A percentile compares a stretch with the other conserved stretches of the same genome.
phyloP scores from a whole-genome alignment of 2,113 vertebrate genomes.

The Tinamus guttatus region DNA sequence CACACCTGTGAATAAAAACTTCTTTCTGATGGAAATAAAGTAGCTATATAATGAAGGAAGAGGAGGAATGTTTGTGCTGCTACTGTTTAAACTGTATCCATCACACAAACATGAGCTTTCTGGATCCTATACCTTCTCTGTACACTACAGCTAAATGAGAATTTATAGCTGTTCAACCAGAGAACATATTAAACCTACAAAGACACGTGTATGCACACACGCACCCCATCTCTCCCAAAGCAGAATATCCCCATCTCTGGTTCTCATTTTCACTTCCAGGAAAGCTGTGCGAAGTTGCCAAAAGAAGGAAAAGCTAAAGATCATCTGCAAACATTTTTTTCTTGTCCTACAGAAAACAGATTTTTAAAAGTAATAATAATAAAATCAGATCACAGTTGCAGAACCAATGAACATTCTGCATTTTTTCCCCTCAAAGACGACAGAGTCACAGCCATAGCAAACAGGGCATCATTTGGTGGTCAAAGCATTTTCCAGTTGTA shows the following conservation, averaged over 20 bases:
- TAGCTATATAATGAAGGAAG: background rate
- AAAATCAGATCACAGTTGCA: background rate
- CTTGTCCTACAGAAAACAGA: background rate
- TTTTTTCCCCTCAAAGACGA: background rate
- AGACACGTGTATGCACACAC: background rate
- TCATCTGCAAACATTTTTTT: background rate
- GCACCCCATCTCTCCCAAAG: background rate
- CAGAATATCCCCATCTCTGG: background rate
- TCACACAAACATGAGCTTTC: background rate
- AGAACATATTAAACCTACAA: background rate
- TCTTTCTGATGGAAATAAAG: background rate
- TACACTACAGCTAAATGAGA: background rate
- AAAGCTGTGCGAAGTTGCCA: background rate
- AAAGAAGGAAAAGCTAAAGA: background rate
- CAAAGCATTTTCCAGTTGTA: background rate
- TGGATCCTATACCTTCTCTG: background rate
- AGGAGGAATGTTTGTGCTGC: background rate
- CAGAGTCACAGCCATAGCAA: background rate
- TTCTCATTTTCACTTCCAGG: background rate
- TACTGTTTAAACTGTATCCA: background rate
- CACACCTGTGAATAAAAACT: background rate
- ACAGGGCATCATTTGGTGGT: background rate
- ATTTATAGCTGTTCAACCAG: background rate
- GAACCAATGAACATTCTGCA: background rate
- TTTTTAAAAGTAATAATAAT: background rate